Evolutionary conservation across 2,797 vertebrate genomes (phyloP).

Genomic region (Pipistrellus pygmaeus): DNA sequence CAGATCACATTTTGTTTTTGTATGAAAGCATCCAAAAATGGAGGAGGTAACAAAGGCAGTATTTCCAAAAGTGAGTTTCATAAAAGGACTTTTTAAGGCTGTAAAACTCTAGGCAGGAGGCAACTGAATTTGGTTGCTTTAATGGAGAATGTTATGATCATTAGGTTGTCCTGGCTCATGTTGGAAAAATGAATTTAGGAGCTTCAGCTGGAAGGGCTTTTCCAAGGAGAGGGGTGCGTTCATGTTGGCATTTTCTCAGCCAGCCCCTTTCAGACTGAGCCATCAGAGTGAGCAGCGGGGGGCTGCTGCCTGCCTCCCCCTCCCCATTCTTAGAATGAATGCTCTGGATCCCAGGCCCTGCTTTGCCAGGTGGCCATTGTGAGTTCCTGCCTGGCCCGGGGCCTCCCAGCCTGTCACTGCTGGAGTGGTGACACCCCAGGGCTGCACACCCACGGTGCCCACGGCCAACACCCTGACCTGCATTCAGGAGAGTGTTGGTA

Average conservation of each 20-base stretch:
- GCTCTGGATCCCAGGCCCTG: not conserved
- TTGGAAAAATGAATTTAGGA: not conserved
- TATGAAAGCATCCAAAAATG: not conserved
- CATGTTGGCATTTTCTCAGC: not conserved
- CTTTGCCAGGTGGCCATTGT: conserved; percentile 2
- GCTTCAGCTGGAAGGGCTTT: not conserved
- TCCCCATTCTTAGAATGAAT: not conserved
- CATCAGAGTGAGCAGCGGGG: not conserved
- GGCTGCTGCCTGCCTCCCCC: not conserved
- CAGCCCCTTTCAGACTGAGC: not conserved
- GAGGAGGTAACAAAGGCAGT: not conserved
- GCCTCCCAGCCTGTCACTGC: not conserved
- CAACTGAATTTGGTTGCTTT: not conserved
- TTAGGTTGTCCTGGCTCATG: not conserved
- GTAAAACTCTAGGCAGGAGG: not conserved
- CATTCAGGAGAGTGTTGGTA: not conserved
- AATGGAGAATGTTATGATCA: not conserved
- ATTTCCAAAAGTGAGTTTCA: conserved; percentile 28
- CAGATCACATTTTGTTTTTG: conserved; percentile 12
- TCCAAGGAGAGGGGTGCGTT: not conserved
- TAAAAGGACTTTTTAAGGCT: conserved; percentile 22
- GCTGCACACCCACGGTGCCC: not conserved
- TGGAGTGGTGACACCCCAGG: not conserved
- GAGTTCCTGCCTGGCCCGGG: not conserved
- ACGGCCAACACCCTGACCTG: not conserved